Evolutionary conservation across 2,113 vertebrate species (phyloP), one percentile per base, ranked within the genome.

Genomic region (Eublepharis macularius): DNA sequence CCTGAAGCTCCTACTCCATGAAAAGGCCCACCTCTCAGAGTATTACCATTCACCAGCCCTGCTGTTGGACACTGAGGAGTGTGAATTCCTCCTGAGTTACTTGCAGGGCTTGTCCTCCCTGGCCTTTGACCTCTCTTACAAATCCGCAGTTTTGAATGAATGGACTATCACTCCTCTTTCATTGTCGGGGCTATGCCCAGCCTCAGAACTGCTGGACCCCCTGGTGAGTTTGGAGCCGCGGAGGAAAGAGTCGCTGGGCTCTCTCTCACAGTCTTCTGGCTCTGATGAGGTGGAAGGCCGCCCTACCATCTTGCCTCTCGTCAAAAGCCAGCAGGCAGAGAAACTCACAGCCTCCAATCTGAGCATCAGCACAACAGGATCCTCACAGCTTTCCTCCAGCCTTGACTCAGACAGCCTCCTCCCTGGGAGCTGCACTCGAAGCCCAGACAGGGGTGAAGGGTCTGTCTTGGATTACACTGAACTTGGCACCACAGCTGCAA

Each of bases 141-240:
- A 99, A 87, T 99, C 98, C 0, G 97, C 98, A 0, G 96, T 99
- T 86, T 94, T 99, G 63, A 99, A 99, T 0, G 97, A 98, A 75
- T 99, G 99, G 99, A 99, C 98, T 0, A 76, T 97, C 70, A 99
- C 98, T 0, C 99, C 99, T 0, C 91, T 99, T 90, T 96, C 96
- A 19, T 96, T 99, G 1, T 97, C 98, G 0, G 99, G 99, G 9
- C 97, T 99, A 19, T 95, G 97, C 94, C 94, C 97, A 2, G 7
- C 90, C 85, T 74, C 91, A 0, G 98, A 98, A 36, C 54, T 92
- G 0, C 75, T 93, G 0, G 95, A 97, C 41, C 92, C 93, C 6
- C 80, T 91, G 6, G 92, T 92, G 0, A 76, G 90, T 2, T 81
- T 92, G 0, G 80, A 93, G 8, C 88, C 96, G 6, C 93, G 45